These are phyloP conservation scores for Acipenser oxyrinchus DNA, from an alignment of 2,797 vertebrate species.

Conservation along the genomic window DNA sequence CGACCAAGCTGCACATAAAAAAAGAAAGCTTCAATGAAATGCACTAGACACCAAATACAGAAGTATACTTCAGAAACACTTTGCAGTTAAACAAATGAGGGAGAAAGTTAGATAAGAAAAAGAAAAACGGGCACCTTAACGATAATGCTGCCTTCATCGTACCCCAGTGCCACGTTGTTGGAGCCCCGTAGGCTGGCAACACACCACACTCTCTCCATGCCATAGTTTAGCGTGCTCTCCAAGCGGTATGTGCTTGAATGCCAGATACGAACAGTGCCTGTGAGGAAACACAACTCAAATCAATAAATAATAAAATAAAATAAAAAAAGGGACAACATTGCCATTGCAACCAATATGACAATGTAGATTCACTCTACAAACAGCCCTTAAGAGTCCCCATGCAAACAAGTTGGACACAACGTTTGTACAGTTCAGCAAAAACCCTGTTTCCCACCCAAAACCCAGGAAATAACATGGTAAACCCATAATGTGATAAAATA, in stretches of 20 bases:
- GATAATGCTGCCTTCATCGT: conserved; percentile 97
- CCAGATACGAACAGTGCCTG: conserved; percentile 95
- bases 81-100: too few relatives aligned
- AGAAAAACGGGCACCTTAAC: conserved; percentile 72
- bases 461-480: not conserved
- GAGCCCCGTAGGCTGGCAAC: conserved; percentile 88
- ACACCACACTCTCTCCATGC: conserved; percentile 97
- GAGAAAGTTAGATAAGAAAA: too few relatives aligned
- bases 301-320: too few relatives aligned
- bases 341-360: too few relatives aligned
- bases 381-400: too few relatives aligned
- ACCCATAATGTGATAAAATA: not conserved
- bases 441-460: not conserved
- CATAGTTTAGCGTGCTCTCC: conserved; percentile 92
- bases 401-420: too few relatives aligned
- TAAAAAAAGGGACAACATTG: too few relatives aligned
- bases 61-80: too few relatives aligned
- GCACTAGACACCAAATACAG: too few relatives aligned
- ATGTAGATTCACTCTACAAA: too few relatives aligned
- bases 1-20: conserved; percentile 72
- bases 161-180: conserved; percentile 91
- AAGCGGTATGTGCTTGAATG: conserved; percentile 93
- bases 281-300: conserved; percentile 1
- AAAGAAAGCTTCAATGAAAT: too few relatives aligned
- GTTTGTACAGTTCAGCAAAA: not conserved